Evolutionary conservation across 2,888 invertebrate genomes (phyloP).

Genomic region (Drosophila nr. medialis): DNA sequence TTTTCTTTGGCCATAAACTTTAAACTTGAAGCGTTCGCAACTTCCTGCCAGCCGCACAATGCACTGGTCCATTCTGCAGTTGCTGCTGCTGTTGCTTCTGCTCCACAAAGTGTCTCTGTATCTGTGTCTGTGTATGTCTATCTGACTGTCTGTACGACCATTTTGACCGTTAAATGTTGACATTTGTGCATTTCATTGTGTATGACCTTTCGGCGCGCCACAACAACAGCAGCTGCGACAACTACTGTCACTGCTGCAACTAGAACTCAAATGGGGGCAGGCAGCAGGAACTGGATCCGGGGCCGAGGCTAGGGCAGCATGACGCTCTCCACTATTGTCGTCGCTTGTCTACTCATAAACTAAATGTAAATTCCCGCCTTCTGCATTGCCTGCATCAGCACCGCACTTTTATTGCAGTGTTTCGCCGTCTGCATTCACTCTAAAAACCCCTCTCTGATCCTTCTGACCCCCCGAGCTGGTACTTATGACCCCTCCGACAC

Average conservation of each 20-base stretch:
- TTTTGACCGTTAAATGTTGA: slow-evolving; percentile 80
- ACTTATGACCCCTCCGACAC: slow-evolving; percentile 43
- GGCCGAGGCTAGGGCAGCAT: slow-evolving; percentile 26
- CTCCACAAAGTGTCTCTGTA: slow-evolving; percentile 19
- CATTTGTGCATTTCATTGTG: slow-evolving; percentile 80
- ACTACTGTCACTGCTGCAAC: slow-evolving; percentile 24
- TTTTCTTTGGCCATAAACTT: slow-evolving; percentile 73
- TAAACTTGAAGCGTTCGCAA: slow-evolving; percentile 62
- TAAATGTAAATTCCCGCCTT: slow-evolving; percentile 75
- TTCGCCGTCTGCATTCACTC: slow-evolving; percentile 55
- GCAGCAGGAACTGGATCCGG: slow-evolving; percentile 18
- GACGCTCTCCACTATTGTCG: slow-evolving; percentile 61
- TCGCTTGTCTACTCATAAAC: slow-evolving; percentile 80
- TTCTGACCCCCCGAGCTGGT: slow-evolving; percentile 34
- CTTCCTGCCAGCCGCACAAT: slow-evolving; percentile 70
- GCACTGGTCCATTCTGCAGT: slow-evolving; percentile 20
- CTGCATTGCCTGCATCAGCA: slow-evolving; percentile 44
- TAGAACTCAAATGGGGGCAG: slow-evolving; percentile 30
- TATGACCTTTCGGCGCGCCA: slow-evolving; percentile 71
- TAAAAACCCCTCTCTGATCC: slow-evolving; percentile 18
- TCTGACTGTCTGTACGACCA: slow-evolving; percentile 53
- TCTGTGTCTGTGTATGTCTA: slow-evolving; percentile 21
- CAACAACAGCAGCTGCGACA: slow-evolving; percentile 58
- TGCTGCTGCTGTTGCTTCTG: slow-evolving; percentile 9
- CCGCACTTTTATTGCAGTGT: slow-evolving; percentile 73